These are phyloP conservation scores for Alces alces DNA, from an alignment of 2,113 vertebrate genomes.

Conservation along the genomic window DNA sequence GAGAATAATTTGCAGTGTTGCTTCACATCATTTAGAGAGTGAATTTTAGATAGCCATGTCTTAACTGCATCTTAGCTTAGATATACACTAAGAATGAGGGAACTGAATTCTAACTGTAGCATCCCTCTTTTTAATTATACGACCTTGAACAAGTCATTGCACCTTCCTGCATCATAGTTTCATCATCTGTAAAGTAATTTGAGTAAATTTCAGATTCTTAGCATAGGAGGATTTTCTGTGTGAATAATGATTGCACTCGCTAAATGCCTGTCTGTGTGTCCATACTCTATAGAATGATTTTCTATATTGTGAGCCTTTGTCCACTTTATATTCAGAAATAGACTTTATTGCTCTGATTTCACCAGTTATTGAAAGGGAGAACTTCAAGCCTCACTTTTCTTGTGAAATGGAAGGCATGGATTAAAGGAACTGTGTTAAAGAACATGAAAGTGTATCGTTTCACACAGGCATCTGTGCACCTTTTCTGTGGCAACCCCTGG, in stretches of 20 bases:
- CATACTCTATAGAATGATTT: not conserved
- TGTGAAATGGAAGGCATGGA: not conserved
- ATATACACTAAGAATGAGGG: not conserved
- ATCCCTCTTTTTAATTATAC: not conserved
- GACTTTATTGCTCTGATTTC: not conserved
- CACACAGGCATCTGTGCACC: not conserved
- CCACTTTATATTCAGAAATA: not conserved
- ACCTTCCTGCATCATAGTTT: not conserved
- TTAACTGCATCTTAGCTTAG: not conserved
- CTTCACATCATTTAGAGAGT: not conserved
- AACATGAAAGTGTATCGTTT: not conserved
- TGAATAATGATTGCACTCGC: not conserved
- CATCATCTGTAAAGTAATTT: not conserved
- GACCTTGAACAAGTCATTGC: not conserved
- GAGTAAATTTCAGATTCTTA: not conserved
- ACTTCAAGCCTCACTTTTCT: not conserved
- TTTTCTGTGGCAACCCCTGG: conserved; percentile 2
- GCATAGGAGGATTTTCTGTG: not conserved
- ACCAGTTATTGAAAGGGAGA: not conserved
- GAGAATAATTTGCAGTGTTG: not conserved
- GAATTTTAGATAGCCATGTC: not conserved
- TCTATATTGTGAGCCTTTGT: not conserved
- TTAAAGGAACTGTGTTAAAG: not conserved
- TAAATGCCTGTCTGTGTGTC: not conserved
- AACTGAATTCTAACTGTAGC: not conserved